These are phyloP conservation scores for Melospiza georgiana DNA, from an alignment of 2,113 vertebrate species.

Conservation along the genomic window DNA sequence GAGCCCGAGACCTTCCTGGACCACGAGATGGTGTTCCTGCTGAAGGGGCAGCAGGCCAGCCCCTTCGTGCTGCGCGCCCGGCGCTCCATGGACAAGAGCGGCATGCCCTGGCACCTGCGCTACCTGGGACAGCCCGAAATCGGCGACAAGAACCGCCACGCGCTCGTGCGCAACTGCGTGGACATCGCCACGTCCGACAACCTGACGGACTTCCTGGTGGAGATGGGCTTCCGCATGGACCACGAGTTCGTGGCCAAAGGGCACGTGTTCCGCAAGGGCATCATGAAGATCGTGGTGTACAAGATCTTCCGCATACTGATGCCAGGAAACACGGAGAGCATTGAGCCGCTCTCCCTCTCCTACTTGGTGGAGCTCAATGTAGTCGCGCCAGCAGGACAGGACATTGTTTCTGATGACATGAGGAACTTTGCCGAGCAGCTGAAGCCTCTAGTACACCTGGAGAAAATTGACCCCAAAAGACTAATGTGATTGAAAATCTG, in stretches of 20 bases:
- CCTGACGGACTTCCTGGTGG: constrained; percentile 91
- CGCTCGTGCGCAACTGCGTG: constrained; percentile 92
- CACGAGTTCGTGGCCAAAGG: constrained; percentile 95
- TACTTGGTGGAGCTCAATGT: constrained; percentile 84
- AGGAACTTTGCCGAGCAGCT: constrained; percentile 95
- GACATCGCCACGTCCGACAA: constrained; percentile 94
- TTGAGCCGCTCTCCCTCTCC: constrained; percentile 90
- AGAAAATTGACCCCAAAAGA: constrained; percentile 97
- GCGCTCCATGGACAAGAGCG: constrained; percentile 85
- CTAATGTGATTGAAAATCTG: constrained; percentile 69
- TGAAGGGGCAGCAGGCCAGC: constrained; percentile 96
- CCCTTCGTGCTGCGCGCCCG: constrained; percentile 94
- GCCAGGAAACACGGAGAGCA: constrained; percentile 93
- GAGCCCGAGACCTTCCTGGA: constrained; percentile 93
- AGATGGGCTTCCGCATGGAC: constrained; percentile 99
- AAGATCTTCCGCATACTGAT: constrained; percentile 92
- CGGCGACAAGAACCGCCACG: constrained; percentile 92
- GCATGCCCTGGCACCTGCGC: constrained; percentile 91
- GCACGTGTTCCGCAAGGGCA: constrained; percentile 92
- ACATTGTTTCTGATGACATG: constrained; percentile 91
- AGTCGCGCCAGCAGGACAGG: constrained; percentile 77
- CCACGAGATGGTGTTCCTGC: constrained; percentile 94
- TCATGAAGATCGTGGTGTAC: constrained; percentile 94
- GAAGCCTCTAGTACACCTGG: constrained; percentile 93
- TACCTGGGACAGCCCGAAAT: constrained; percentile 96